Conservation (phyloP, 2,888 invertebrate species). For the Drosophila borealis region DNA sequence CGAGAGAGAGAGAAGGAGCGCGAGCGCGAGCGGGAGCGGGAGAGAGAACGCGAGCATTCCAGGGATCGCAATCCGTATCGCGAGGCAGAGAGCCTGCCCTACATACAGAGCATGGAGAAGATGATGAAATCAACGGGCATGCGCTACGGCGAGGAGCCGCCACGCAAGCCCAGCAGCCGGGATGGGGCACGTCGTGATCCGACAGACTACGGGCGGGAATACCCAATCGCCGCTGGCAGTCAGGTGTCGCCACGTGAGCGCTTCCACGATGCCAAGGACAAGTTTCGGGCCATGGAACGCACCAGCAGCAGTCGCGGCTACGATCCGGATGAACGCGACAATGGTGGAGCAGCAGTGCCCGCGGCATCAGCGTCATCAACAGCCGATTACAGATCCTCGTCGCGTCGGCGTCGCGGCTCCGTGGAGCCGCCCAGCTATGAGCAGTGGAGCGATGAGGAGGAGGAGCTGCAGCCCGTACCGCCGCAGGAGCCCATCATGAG, state of each 20-base stretch:
- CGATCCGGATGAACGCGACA: slow-evolving; percentile 86
- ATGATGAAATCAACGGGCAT: slow-evolving; percentile 85
- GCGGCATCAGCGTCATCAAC: background rate
- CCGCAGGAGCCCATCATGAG: slow-evolving; percentile 33
- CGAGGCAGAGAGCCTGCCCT: slow-evolving; percentile 84
- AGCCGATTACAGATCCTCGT: slow-evolving; percentile 56
- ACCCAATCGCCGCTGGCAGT: slow-evolving; percentile 18
- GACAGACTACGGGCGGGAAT: slow-evolving; percentile 25
- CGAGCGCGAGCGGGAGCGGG: slow-evolving; percentile 67
- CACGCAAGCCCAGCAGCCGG: slow-evolving; percentile 30
- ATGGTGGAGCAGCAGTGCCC: slow-evolving; percentile 17
- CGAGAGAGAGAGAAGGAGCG: slow-evolving; percentile 57
- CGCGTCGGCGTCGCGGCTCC: slow-evolving; percentile 74
- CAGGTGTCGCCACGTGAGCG: slow-evolving; percentile 90
- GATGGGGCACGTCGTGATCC: slow-evolving; percentile 31
- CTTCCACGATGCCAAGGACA: slow-evolving; percentile 94
- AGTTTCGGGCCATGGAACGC: slow-evolving; percentile 91
- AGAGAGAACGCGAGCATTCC: slow-evolving; percentile 71
- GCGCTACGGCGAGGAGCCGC: slow-evolving; percentile 80
- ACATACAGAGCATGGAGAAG: slow-evolving; percentile 85
- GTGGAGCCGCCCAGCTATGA: slow-evolving; percentile 75
- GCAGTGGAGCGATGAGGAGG: slow-evolving; percentile 84
- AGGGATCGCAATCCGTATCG: slow-evolving; percentile 84
- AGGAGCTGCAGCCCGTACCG: slow-evolving; percentile 15
- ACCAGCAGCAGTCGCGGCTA: slow-evolving; percentile 82